Conservation (phyloP, 2,113 vertebrate species). For the Psephotus haematonotus region DNA sequence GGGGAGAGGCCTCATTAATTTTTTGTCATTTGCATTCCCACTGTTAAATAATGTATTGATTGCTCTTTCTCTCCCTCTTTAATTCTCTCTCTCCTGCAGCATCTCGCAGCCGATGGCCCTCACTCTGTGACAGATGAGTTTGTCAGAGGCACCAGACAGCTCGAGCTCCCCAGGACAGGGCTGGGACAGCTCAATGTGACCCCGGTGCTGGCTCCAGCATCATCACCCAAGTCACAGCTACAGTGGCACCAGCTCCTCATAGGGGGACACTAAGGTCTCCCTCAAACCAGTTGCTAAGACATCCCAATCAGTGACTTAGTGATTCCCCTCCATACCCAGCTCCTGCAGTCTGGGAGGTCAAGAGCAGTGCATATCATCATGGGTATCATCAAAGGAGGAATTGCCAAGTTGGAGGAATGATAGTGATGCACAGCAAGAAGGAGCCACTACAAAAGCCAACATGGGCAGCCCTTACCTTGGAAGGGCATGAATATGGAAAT, state of each 20-base stretch:
- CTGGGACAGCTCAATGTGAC: slow-evolving; percentile 1
- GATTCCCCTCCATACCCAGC: background rate
- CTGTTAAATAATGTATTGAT: slow-evolving; percentile 86
- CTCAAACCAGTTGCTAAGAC: background rate
- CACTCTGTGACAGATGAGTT: slow-evolving; percentile 68
- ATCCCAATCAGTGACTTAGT: accelerated
- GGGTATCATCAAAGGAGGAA: background rate
- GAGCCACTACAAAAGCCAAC: background rate
- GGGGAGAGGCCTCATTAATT: slow-evolving; percentile 69
- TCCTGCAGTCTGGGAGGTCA: accelerated
- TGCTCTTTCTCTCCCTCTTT: slow-evolving; percentile 43
- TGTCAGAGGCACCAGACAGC: slow-evolving; percentile 45
- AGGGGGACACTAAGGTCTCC: background rate
- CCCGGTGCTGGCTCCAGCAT: background rate
- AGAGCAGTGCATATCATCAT: accelerated
- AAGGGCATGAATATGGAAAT: background rate
- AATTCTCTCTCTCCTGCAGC: slow-evolving; percentile 36
- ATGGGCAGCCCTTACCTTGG: accelerated
- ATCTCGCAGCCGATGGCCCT: slow-evolving; percentile 37
- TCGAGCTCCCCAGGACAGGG: background rate
- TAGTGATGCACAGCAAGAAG: background rate
- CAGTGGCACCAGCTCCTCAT: background rate
- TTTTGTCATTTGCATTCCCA: slow-evolving; percentile 76
- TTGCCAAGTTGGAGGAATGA: background rate
- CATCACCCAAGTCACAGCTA: background rate